Percentiles rank a stretch among this genome's conserved stretches.
Conservation (phyloP, 2,797 vertebrate species). For the Tokudaia muenninki region DNA sequence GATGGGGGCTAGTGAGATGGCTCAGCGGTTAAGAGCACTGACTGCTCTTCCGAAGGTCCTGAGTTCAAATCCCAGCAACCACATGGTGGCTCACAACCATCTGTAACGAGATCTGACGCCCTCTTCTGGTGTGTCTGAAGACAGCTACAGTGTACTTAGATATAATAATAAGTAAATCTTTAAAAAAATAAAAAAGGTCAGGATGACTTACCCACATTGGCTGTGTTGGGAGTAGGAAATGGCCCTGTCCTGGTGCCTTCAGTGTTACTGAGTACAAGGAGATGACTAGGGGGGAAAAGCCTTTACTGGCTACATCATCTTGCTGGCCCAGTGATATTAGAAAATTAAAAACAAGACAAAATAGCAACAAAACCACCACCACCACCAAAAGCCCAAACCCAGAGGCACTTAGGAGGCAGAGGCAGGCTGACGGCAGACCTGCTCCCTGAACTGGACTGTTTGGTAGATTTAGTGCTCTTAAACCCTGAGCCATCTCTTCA, state of each 20-base stretch:
- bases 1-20: no score
- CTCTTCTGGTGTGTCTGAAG: no score
- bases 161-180: no score
- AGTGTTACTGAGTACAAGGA: background rate
- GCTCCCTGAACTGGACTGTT: background rate
- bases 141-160: no score
- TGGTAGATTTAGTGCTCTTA: background rate
- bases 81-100: no score
- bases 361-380: background rate
- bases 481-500: background rate
- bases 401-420: background rate
- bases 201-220: background rate
- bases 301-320: background rate
- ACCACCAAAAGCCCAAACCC: background rate
- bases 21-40: no score
- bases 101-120: no score
- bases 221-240: conserved; percentile 58
- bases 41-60: no score
- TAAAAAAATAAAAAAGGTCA: no score
- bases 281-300: no score
- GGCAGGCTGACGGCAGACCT: no score
- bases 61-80: no score
- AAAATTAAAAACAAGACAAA: background rate
- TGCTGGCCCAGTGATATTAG: background rate
- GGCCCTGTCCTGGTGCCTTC: conserved; percentile 43